Base-by-base conservation (phyloP, 2,797 vertebrate species). In the Lycodopsis pacificus region DNA sequence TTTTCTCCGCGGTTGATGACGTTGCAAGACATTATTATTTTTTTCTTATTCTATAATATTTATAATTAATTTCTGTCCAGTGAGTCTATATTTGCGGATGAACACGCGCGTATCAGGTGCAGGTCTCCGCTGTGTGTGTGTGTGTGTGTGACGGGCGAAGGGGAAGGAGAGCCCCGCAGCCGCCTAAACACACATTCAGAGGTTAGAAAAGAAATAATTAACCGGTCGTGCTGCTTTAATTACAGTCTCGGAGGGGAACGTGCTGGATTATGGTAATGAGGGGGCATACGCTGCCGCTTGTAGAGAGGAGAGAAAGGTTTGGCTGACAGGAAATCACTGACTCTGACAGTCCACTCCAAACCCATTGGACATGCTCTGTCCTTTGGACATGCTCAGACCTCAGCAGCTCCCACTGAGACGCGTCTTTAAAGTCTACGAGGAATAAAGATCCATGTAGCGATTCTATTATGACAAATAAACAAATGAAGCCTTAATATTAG, bases 251-350 rank as follows among this genome's bases (percentile, higher is more conserved):
- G 92, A 96, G 90, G 96, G 95, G 95, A 97, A 96, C 94, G 95
- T 94, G 96, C 90, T 92, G 96, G 97, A 97, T 99, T 98, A 98
- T 99, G 98, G 77, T 96, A 97, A 98, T 97, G 96, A 97, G 95
- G 86, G 93, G 94, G 94, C 96, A 95, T 91, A 95, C 94, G 95
- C 95, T 95, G 95, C 94, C 91, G 93, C 94, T 93, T 93, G 95
- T 93, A 92, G 95, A 86, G 93, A 85, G 83, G 92, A 94, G 95
- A 94, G 93, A 94, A 96, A 96, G 95, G 95, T 95, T n/a, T 95
- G 95, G 93, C 92, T 94, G 94, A 96, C 95, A 91, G 34, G 77
- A 93, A 95, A 94, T 94, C 95, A 92, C 91, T 90, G 94, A 94
- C 95, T 94, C 92, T 96, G 96, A 96, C 96, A 93, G 94, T 91